Percentiles rank a stretch among this genome's conserved stretches.
These are phyloP conservation scores for Temnothorax unifasciatus DNA, from an alignment of 2,888 invertebrate genomes.

Conservation along the genomic window DNA sequence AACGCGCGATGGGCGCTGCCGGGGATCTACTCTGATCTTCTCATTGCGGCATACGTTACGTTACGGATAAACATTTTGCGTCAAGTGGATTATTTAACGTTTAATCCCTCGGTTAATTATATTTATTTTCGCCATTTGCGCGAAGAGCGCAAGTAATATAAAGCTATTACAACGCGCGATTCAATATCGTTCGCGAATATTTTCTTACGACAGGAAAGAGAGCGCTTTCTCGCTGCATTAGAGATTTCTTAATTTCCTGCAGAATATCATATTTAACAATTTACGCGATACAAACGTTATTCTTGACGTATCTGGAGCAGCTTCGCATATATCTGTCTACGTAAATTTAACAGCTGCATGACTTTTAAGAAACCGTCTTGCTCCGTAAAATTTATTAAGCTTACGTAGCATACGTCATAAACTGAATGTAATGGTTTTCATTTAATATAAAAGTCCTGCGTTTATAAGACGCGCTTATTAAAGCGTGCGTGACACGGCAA, in stretches of 20 bases:
- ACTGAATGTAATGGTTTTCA: background rate
- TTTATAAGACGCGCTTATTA: background rate
- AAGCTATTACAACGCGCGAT: background rate
- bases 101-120: background rate
- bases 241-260: conserved; percentile 7
- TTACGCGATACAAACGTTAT: background rate
- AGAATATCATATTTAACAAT: conserved; percentile 1
- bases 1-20: conserved; percentile 10
- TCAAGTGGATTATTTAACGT: conserved; percentile 11
- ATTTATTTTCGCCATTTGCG: conserved; percentile 4
- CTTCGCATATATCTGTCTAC: background rate
- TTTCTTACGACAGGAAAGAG: conserved; percentile 1
- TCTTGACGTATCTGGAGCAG: conserved; percentile 21
- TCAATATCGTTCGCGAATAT: background rate
- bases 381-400: background rate
- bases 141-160: conserved; percentile 5
- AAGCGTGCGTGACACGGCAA: background rate
- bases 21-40: background rate
- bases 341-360: background rate
- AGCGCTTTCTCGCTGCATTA: background rate
- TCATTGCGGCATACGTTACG: background rate
- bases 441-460: background rate
- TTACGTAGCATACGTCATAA: background rate
- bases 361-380: conserved; percentile 14
- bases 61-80: background rate